Evolutionary conservation across 2,797 vertebrate species (phyloP).

Genomic region (Carduelis carduelis): DNA sequence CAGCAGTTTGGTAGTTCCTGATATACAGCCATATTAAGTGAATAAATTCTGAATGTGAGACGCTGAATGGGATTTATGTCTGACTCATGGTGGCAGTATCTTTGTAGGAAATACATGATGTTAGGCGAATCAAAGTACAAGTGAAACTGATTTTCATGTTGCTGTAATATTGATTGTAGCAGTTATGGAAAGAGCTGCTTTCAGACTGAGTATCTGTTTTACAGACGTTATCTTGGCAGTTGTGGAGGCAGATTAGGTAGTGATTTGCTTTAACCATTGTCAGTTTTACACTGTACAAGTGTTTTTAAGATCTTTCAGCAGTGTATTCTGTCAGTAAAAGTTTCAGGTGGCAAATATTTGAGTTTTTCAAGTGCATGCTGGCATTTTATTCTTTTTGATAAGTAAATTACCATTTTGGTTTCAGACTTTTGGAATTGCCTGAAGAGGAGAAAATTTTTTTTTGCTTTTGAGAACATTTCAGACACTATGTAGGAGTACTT

Average conservation of each 20-base stretch:
- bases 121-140: neutral
- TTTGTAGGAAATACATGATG: neutral
- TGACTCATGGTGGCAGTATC: conserved; percentile 35
- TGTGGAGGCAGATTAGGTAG: neutral
- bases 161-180: neutral
- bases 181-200: neutral
- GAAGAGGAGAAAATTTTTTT: neutral
- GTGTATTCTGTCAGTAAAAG: neutral
- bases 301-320: neutral
- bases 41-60: neutral
- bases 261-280: neutral
- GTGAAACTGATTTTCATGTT: neutral
- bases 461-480: neutral
- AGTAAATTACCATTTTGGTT: neutral
- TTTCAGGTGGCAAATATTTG: neutral
- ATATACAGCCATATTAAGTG: neutral
- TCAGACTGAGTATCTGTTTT: neutral
- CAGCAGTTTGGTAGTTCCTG: neutral
- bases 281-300: neutral
- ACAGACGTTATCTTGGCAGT: neutral
- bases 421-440: neutral
- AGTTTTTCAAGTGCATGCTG: neutral
- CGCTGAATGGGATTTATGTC: neutral
- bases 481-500: neutral
- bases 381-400: neutral